phyloP scores from a whole-genome alignment of 2,797 vertebrate species.

The Macropodus opercularis region DNA sequence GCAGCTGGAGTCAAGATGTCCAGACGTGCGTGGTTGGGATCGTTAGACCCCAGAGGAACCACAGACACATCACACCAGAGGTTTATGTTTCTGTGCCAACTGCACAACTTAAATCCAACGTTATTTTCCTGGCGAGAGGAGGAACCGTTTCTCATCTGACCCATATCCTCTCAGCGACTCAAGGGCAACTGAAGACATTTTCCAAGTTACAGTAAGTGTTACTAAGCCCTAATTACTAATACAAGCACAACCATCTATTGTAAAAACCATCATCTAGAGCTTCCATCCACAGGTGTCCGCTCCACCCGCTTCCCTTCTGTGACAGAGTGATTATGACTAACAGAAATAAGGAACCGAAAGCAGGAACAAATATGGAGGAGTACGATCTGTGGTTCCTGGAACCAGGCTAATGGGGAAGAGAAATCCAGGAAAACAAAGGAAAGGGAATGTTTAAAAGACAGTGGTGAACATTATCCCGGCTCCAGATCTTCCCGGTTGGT shows the following conservation, averaged over 20 bases:
- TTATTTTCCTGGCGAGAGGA: slow-evolving; percentile 1
- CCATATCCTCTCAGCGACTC: not conserved
- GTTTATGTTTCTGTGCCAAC: not conserved
- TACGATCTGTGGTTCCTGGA: not conserved
- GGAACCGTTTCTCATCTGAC: not conserved
- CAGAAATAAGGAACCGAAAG: slow-evolving; percentile 4
- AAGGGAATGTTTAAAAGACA: not conserved
- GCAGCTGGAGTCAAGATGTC: slow-evolving; percentile 54
- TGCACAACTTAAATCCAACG: not conserved
- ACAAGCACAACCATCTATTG: too few relatives aligned
- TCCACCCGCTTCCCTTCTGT: slow-evolving; percentile 10
- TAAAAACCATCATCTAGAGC: not conserved
- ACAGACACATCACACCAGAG: slow-evolving; percentile 6
- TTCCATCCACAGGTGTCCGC: slow-evolving; percentile 20
- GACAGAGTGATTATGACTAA: not conserved
- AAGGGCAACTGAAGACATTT: not conserved
- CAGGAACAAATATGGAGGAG: not conserved
- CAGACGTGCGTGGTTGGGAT: slow-evolving; percentile 11
- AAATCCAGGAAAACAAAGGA: not conserved
- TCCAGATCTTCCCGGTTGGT: too few relatives aligned
- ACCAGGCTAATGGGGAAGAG: not conserved
- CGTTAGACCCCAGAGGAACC: not conserved
- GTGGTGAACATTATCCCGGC: too few relatives aligned
- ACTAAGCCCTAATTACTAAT: not conserved
- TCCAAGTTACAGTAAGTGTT: not conserved